Base-by-base conservation (phyloP, 2,888 invertebrate genomes). In the Cerastis rubricosa region DNA sequence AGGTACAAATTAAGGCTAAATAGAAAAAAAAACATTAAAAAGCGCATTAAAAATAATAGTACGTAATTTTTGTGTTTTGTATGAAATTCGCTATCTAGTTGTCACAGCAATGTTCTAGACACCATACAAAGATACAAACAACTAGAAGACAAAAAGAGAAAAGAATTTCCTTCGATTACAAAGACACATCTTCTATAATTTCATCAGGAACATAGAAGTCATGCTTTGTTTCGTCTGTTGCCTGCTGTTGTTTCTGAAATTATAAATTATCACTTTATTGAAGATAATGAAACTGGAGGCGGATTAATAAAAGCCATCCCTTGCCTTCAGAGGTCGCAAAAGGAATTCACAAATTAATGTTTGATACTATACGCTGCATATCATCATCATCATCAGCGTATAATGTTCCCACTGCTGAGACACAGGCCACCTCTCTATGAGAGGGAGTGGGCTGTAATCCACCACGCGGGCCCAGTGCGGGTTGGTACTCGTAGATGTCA, bases 121-220 rank as follows among this genome's bases (percentile, higher is more conserved):
- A 49, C 40, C 6, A 71, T 22, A 25, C 35, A 40, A 47, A 64
- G 22, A 51, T 35, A 35, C 35, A 35, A 35, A 35, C 35, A 5
- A 73, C 25, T 12, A 25, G 25, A 25, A 47, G 0, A 35, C 29
- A 35, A 1, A 25, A n/a, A 2, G 40, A 40, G 2, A 19, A 63
- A 35, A 25, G 1, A 45, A 14, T 35, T 25, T 54, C n/a, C 29
- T 22, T 19, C 12, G 35, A 14, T 2, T 45, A 61, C 67, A 68
- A 68, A 35, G 40, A 81, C 19, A 22, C 14, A 2, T 40, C 40
- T 22, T 78, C 72, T 14, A 64, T 76, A 25, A 80, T 66, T 70
- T 78, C 70, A 59, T 87, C 92, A 0, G 95, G 95, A 45, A 91
- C 89, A 80, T 95, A 95, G 84, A 95, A 95, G 84, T 94, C 94